Conservation (phyloP, 1,140 invertebrate genomes). For the Campoletis sonorensis region DNA sequence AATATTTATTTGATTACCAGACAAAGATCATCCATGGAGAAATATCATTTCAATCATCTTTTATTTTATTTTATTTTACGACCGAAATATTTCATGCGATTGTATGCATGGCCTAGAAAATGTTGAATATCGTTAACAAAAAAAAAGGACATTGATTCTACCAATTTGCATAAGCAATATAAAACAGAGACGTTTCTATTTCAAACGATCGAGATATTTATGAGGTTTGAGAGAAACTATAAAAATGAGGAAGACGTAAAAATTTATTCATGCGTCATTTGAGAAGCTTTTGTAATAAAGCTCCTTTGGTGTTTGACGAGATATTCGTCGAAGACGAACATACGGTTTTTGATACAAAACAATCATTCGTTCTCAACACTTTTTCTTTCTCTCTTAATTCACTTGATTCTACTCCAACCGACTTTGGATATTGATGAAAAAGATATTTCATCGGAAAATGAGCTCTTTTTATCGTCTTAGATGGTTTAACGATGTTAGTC, state of each 20-base stretch:
- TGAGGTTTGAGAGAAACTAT: conserved; percentile 2
- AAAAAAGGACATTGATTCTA: not conserved
- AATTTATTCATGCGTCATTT: not conserved
- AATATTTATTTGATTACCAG: too few relatives aligned
- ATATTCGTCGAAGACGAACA: not conserved
- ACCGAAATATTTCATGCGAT: too few relatives aligned
- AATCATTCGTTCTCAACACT: too few relatives aligned
- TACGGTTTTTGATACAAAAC: too few relatives aligned
- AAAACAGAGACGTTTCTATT: not conserved
- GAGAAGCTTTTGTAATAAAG: not conserved
- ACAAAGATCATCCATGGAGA: too few relatives aligned
- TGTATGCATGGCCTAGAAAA: not conserved
- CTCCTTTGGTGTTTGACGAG: not conserved
- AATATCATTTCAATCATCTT: not conserved
- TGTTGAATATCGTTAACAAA: not conserved
- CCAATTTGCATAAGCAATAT: not conserved
- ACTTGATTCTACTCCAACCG: too few relatives aligned
- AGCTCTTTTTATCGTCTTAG: too few relatives aligned
- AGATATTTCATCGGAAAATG: too few relatives aligned
- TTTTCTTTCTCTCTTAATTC: too few relatives aligned
- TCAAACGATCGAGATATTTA: not conserved
- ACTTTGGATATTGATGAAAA: too few relatives aligned
- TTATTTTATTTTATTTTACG: not conserved
- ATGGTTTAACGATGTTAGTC: not conserved
- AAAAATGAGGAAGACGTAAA: not conserved